These are phyloP conservation scores for Rhinichthys osculus DNA, from an alignment of 2,797 vertebrate species.

Conservation along the genomic window DNA sequence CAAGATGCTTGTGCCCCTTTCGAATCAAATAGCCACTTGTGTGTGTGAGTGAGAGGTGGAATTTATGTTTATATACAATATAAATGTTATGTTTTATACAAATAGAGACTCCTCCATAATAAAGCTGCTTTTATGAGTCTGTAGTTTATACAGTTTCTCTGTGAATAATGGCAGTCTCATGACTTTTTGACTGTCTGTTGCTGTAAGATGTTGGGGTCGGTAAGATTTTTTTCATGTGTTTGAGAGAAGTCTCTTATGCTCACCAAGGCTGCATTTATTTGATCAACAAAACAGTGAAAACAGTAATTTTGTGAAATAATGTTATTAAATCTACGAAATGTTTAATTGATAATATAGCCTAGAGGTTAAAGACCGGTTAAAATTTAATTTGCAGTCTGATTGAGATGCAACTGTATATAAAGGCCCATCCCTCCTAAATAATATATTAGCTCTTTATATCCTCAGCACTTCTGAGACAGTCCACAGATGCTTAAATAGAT, in stretches of 20 bases:
- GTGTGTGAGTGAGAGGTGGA: slow-evolving; percentile 13
- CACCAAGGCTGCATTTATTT: background rate
- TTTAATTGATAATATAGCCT: background rate
- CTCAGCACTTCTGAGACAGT: background rate
- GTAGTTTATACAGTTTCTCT: slow-evolving; percentile 2
- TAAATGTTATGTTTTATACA: slow-evolving; percentile 28
- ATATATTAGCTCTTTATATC: background rate
- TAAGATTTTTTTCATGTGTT: background rate
- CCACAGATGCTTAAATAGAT: background rate
- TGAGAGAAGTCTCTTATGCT: background rate
- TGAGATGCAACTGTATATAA: background rate
- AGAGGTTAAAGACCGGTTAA: background rate
- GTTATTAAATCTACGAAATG: background rate
- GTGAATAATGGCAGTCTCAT: slow-evolving; percentile 1
- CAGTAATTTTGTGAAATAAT: background rate
- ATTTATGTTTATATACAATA: slow-evolving; percentile 31
- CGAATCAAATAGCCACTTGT: slow-evolving; percentile 24
- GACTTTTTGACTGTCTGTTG: background rate
- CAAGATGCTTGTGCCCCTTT: slow-evolving; percentile 23
- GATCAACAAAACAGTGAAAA: background rate
- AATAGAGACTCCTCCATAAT: slow-evolving; percentile 32
- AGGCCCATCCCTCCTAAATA: background rate
- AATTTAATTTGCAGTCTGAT: background rate
- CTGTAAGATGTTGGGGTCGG: background rate
- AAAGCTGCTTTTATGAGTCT: slow-evolving; percentile 25